Evolutionary conservation across 1,140 invertebrate genomes (phyloP).

Genomic region (Myzus persicae): DNA sequence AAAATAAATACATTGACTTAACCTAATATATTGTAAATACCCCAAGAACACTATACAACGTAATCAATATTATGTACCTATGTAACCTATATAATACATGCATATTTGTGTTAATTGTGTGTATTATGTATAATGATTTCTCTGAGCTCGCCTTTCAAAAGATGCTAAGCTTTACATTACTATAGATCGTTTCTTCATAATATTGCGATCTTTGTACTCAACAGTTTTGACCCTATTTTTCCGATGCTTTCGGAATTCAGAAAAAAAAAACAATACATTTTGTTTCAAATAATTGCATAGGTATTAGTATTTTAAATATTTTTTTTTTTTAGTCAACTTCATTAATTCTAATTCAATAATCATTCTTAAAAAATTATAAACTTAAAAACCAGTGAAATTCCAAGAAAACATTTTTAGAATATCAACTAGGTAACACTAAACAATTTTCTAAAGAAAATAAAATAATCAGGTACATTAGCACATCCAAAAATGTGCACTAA

Average conservation of each 20-base stretch:
- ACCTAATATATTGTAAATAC: not conserved
- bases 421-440: no score
- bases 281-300: not conserved
- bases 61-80: no score
- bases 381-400: no score
- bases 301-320: no score
- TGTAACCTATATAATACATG: not conserved
- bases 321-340: no score
- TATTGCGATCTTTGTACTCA: not conserved
- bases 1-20: not conserved
- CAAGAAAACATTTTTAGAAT: no score
- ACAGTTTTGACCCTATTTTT: not conserved
- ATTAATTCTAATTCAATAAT: no score
- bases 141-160: not conserved
- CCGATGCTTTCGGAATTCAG: not conserved
- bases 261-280: not conserved
- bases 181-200: not conserved
- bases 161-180: not conserved
- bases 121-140: not conserved
- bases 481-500: no score
- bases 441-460: no score
- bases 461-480: no score
- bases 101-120: not conserved
- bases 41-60: not conserved
- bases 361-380: no score